phyloP scores from a whole-genome alignment of 1,140 invertebrate genomes.

The Araneus ventricosus region DNA sequence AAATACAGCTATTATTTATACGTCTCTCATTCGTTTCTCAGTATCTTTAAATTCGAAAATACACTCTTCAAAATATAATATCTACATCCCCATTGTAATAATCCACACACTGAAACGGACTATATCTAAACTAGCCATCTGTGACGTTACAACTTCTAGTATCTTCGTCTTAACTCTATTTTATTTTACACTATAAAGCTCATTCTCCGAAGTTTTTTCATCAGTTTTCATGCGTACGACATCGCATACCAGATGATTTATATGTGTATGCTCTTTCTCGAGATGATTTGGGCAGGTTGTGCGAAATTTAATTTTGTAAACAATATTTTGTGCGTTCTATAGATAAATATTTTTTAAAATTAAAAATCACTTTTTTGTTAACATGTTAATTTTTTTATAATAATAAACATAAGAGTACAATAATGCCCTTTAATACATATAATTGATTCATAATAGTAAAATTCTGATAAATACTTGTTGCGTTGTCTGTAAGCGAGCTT shows the following conservation, averaged over 20 bases:
- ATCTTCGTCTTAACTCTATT: background rate
- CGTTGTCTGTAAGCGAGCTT: no score
- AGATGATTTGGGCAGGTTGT: background rate
- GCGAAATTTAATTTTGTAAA: background rate
- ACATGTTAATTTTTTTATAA: no score
- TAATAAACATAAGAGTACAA: no score
- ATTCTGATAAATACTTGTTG: no score
- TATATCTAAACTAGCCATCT: background rate
- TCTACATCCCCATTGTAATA: background rate
- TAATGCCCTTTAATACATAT: no score
- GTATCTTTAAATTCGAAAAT: no score
- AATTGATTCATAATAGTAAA: no score
- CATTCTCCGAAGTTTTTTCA: background rate
- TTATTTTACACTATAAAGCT: background rate
- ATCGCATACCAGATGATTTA: no score
- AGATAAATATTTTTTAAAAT: background rate
- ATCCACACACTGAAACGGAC: background rate
- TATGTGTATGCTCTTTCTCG: background rate
- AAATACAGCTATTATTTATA: no score
- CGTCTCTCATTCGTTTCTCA: no score
- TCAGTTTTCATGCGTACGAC: no score
- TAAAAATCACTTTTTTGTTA: no score
- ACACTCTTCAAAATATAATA: background rate
- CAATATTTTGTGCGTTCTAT: background rate
- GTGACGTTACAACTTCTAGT: background rate